Conservation (phyloP, 2,888 invertebrate genomes). For the Limnephilus rhombicus region DNA sequence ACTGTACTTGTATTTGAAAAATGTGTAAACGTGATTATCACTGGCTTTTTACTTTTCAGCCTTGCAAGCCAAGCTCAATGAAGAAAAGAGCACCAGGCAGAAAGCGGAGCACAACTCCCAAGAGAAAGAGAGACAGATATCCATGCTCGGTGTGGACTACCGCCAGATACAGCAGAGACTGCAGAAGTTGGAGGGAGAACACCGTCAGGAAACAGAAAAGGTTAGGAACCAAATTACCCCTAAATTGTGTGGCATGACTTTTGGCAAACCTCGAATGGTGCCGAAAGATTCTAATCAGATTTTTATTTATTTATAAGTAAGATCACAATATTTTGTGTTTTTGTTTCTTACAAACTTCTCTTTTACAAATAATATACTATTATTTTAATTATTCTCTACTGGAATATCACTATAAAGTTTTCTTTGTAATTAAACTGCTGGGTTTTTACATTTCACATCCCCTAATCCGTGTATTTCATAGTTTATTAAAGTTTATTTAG, state of each 20-base stretch:
- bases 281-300: not conserved
- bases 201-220: constrained; percentile 92
- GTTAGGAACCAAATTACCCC: constrained; percentile 70
- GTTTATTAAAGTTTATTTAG: too few relatives aligned
- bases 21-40: too few relatives aligned
- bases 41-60: constrained; percentile 78
- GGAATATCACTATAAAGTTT: too few relatives aligned
- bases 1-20: too few relatives aligned
- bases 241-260: not conserved
- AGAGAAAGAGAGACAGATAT: constrained; percentile 95
- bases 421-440: too few relatives aligned
- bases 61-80: constrained; percentile 93
- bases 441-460: too few relatives aligned
- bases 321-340: not conserved
- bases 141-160: constrained; percentile 96
- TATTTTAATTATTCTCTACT: too few relatives aligned
- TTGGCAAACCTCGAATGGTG: not conserved
- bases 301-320: not conserved
- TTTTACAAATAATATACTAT: too few relatives aligned
- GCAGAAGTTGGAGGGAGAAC: constrained; percentile 94
- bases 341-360: not conserved
- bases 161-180: constrained; percentile 94
- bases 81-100: constrained; percentile 92
- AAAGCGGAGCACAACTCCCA: constrained; percentile 92
- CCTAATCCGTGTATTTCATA: too few relatives aligned